These are phyloP conservation scores for Escarpia spicata DNA, from an alignment of 2,888 invertebrate genomes.

Conservation along the genomic window DNA sequence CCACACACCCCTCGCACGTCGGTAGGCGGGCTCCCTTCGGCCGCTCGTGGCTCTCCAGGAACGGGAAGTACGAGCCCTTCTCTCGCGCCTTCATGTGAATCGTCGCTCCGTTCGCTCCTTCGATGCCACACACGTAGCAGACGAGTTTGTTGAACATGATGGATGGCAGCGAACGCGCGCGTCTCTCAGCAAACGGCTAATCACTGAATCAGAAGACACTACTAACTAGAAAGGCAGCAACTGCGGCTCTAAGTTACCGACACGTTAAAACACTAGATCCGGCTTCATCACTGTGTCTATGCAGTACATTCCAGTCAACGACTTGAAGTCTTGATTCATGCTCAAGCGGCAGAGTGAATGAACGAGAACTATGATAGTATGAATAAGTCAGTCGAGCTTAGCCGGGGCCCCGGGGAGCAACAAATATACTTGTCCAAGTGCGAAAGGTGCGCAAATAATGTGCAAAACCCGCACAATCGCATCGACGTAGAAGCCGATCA, in stretches of 20 bases:
- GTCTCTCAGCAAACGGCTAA: background rate
- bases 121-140: slow-evolving; percentile 64
- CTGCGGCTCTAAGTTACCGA: background rate
- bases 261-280: background rate
- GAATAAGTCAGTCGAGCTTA: background rate
- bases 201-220: background rate
- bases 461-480: background rate
- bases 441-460: background rate
- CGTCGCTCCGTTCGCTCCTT: slow-evolving; percentile 54
- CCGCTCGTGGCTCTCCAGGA: slow-evolving; percentile 87
- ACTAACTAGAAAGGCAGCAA: background rate
- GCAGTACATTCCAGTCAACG: background rate
- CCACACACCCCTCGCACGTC: slow-evolving; percentile 68
- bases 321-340: background rate
- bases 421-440: slow-evolving; percentile 10
- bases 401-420: background rate
- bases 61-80: slow-evolving; percentile 83
- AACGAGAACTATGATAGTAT: no score
- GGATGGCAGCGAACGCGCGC: slow-evolving; percentile 20
- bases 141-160: slow-evolving; percentile 37
- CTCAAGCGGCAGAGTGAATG: background rate
- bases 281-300: background rate
- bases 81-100: slow-evolving; percentile 73
- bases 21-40: slow-evolving; percentile 74
- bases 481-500: background rate